Base-by-base conservation (phyloP, 2,888 invertebrate genomes). In the Gonocerus acuteangulatus region DNA sequence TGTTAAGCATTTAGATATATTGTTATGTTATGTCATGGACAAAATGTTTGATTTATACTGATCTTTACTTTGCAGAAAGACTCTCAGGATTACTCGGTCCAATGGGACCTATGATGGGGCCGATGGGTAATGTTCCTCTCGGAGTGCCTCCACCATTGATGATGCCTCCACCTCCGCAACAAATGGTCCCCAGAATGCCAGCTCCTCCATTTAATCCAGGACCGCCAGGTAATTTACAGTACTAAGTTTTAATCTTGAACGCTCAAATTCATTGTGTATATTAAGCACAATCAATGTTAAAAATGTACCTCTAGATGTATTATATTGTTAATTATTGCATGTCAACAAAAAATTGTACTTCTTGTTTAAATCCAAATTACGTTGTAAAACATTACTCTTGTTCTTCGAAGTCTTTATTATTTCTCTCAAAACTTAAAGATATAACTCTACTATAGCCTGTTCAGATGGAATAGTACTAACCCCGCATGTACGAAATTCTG, bases 111-210 rank as follows among this genome's bases (percentile, higher is more conserved):
- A 73, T 78, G 73, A 74, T 77, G 21, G 77, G 77, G 69, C 73
- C 70, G 70, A 74, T 79, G 72, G 74, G 79, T 6, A 68, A 67
- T 52, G 67, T 68, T 44, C 79, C 80, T 2, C 74, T 78, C 52
- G 79, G 78, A 15, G 79, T 81, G 2, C 81, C 81, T 1, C 81
- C 81, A 2, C 81, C 80, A n/a, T 66, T 67, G 59, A 69, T 67
- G 67, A 68, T 57, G 61, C 66, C 47, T 48, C 72, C 27, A 68
- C 69, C 73, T 16, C 69, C 73, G n/a, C 75, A 75, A 66, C 75
- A 73, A 58, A 68, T 68, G 64, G 66, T 69, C 66, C 62, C 66
- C 27, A 60, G 68, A 22, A 67, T 67, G 63, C 67, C 68, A 42
- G 65, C 62, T 23, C 67, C 67, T 16, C 66, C 68, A 13, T 68